Conservation (phyloP, 2,797 vertebrate genomes). For the Tangara arthus region DNA sequence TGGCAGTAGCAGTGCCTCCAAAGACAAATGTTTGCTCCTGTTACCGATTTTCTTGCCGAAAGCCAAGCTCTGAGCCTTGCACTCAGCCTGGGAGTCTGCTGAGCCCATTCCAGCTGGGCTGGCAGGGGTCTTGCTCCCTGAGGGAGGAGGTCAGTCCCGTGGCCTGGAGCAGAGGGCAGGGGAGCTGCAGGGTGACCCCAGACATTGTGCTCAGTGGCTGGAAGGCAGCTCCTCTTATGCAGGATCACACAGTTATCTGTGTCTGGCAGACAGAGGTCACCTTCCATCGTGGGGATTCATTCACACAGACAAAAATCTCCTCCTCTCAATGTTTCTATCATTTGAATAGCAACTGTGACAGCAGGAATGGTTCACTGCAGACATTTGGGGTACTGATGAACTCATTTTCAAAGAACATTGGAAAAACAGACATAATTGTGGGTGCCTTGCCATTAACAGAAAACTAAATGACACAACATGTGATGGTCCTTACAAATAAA, state of each 20-base stretch:
- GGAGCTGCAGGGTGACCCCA: neutral
- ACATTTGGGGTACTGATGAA: neutral
- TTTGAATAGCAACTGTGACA: neutral
- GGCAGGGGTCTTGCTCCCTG: neutral
- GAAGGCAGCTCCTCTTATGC: slow-evolving; percentile 19
- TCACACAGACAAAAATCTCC: neutral
- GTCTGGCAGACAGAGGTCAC: neutral
- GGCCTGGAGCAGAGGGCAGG: neutral
- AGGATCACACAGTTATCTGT: neutral
- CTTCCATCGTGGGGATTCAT: neutral
- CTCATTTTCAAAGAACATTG: neutral
- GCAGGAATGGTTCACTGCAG: neutral
- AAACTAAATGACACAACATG: neutral
- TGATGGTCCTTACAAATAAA: neutral
- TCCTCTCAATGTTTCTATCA: neutral
- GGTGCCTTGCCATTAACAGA: neutral
- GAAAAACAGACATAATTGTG: neutral
- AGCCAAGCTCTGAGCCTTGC: neutral
- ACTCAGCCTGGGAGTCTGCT: neutral
- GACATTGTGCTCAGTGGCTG: neutral
- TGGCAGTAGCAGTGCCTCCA: neutral
- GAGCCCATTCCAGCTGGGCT: slow-evolving; percentile 1
- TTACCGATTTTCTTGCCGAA: neutral
- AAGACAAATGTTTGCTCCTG: neutral
- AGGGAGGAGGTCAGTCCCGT: neutral